Evolutionary conservation across 2,113 vertebrate species (phyloP), one percentile per base, ranked within the genome.

Genomic region (Pseudopipra pipra): DNA sequence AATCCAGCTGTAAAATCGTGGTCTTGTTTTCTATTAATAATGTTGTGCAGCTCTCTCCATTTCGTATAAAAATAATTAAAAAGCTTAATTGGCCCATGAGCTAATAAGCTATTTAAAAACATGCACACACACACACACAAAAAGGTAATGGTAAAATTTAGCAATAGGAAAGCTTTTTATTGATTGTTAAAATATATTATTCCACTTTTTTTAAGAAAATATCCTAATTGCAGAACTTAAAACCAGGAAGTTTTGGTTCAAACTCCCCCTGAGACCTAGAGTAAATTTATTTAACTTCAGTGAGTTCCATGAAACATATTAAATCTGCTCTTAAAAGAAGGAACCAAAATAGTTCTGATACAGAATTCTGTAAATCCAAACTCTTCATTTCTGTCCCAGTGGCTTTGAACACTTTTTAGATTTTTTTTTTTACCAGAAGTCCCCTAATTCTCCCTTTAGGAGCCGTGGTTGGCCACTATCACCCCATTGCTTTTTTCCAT

Each of bases 401-500:
- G 15, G 21, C 33, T 66, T 77, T 72, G 59, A 84, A 59, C 31
- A 44, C 14, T 86, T 41, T 46, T 46, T 39, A 13, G 27, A 9
- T 28, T 37, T 30, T 7, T n/a, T 59, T 41, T 24, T 47, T 18
- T 6, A 47, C 12, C 46, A 31, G 6, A 47, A 65, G 47, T n/a
- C 27, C 12, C 12, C 19, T 46, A 27, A 47, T 54, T 68, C 17
- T 85, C 30, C 8, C 59, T 68, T 55, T 47, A 68, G 66, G 52
- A 62, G 12, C 5, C 52, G 11, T 20, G 28, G 8, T 80, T 58
- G 52, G 41, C 31, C 66, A 56, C 46, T 73, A 43, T 37, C 21
- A 52, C 9, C 22, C n/a, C 2, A 0, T 39, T 8, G 0, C 28
- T 35, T 54, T 76, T 76, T 43, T 30, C 43, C 12, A 0, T 49